Evolutionary conservation across 2,797 vertebrate genomes (phyloP).

Genomic region (Amniataba percoides): DNA sequence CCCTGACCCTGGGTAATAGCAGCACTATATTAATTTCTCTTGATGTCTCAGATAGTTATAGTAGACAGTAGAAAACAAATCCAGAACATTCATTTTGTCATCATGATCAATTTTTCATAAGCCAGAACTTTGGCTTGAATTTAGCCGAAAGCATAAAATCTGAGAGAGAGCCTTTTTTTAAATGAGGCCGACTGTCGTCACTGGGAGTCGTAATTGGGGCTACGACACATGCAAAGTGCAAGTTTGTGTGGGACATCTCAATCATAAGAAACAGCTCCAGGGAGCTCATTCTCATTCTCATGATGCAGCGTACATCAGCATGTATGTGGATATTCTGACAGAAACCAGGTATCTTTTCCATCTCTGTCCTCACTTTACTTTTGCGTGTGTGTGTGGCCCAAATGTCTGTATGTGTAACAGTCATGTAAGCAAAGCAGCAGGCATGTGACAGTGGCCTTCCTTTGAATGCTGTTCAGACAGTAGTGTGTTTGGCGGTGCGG

Average conservation of each 20-base stretch:
- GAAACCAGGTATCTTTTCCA: background rate
- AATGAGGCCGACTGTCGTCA: conserved; percentile 42
- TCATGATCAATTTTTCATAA: conserved; percentile 31
- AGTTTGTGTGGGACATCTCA: conserved; percentile 38
- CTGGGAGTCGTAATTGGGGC: conserved; percentile 48
- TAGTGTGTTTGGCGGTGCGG: conserved; percentile 47
- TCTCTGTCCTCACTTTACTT: background rate
- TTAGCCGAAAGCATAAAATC: conserved; percentile 38
- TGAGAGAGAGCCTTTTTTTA: conserved; percentile 31
- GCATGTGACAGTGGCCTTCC: conserved; percentile 49
- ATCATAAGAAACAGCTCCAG: conserved; percentile 44
- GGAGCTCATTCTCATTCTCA: conserved; percentile 48
- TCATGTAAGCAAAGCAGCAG: conserved; percentile 41
- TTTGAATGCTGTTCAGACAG: conserved; percentile 65
- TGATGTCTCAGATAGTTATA: background rate
- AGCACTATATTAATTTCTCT: conserved; percentile 7
- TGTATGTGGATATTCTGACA: conserved; percentile 19
- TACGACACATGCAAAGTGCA: conserved; percentile 46
- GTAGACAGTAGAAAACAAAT: conserved; percentile 27
- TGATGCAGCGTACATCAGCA: background rate
- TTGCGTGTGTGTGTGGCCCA: conserved; percentile 1
- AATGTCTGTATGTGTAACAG: conserved; percentile 35
- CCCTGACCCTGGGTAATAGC: background rate
- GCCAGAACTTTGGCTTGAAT: conserved; percentile 33
- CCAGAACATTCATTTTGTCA: conserved; percentile 15